Evolutionary conservation across 1,140 invertebrate species (phyloP).

Genomic region (Ruditapes philippinarum): DNA sequence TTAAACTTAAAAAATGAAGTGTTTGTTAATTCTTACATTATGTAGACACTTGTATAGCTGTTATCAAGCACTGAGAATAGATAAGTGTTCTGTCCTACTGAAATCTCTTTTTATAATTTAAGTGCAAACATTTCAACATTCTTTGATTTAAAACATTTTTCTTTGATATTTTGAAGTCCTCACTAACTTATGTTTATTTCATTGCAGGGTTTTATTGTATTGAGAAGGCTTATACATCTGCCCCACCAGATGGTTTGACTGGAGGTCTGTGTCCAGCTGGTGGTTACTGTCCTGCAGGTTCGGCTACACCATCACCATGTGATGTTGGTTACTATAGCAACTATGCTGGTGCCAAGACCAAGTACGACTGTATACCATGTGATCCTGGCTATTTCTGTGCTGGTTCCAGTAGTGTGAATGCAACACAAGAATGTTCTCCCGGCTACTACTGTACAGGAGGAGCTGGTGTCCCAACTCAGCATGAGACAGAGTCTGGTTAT

Average conservation of each 20-base stretch:
- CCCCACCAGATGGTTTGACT: slow-evolving; percentile 84
- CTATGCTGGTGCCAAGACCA: slow-evolving; percentile 82
- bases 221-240: slow-evolving; percentile 84
- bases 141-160: no score
- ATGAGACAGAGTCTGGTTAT: slow-evolving; percentile 80
- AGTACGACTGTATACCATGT: slow-evolving; percentile 84
- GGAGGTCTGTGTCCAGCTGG: slow-evolving; percentile 85
- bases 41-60: no score
- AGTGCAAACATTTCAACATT: no score
- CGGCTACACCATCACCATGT: slow-evolving; percentile 80
- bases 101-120: no score
- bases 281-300: slow-evolving; percentile 84
- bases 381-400: slow-evolving; percentile 85
- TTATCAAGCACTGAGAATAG: no score
- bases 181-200: no score
- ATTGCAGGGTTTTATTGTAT: slow-evolving; percentile 83
- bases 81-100: no score
- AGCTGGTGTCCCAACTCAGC: slow-evolving; percentile 80
- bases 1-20: no score
- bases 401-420: slow-evolving; percentile 82
- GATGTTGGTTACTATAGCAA: slow-evolving; percentile 83
- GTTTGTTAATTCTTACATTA: no score
- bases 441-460: slow-evolving; percentile 85
- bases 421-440: slow-evolving; percentile 80
- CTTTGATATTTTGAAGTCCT: no score